Conservation (phyloP, 2,888 invertebrate species). For the Noctua comes region DNA sequence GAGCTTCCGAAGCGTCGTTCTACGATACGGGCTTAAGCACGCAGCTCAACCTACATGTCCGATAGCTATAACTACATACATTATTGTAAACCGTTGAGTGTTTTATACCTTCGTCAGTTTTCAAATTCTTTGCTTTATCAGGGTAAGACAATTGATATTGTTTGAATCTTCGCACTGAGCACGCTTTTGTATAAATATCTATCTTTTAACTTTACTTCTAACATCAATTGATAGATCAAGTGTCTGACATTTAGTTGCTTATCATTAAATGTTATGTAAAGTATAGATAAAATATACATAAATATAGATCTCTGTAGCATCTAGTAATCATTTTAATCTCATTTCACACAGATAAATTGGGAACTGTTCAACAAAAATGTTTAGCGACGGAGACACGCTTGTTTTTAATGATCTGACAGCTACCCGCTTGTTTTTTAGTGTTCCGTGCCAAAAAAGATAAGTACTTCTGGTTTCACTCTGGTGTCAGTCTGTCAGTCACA, state of each 20-base stretch:
- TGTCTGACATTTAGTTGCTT: not conserved
- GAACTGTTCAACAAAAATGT: not conserved
- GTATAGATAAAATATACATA: not conserved
- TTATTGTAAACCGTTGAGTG: not conserved
- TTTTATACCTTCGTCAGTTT: not conserved
- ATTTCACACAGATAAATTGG: not conserved
- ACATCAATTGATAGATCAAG: not conserved
- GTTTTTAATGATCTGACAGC: not conserved
- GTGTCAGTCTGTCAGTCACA: conserved; percentile 20
- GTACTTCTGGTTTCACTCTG: conserved; percentile 1
- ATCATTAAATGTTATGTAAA: not conserved
- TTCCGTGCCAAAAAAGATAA: not conserved
- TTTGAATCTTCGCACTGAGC: not conserved
- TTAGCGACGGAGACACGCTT: not conserved
- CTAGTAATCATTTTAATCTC: not conserved
- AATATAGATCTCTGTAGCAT: not conserved
- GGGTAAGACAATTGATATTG: not conserved
- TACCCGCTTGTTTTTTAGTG: not conserved
- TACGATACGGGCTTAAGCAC: not conserved
- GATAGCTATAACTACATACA: not conserved
- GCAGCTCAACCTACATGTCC: not conserved
- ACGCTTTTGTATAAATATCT: not conserved
- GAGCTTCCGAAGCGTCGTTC: not conserved
- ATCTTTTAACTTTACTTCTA: not conserved
- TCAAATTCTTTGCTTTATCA: not conserved